Conservation (phyloP, 2,797 vertebrate genomes). For the Schizopygopsis malacanthus region DNA sequence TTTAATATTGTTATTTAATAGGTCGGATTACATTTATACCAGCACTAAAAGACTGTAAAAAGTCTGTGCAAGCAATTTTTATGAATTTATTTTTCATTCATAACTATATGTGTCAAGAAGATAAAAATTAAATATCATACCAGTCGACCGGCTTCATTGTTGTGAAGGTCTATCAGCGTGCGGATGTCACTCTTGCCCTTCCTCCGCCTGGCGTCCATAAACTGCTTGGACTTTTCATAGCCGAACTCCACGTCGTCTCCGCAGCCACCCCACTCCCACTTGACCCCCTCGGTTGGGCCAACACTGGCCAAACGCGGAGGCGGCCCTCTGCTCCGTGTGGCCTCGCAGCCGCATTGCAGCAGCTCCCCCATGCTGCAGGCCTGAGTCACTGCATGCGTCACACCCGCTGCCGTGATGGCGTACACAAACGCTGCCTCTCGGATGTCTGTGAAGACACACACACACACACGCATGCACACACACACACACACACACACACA, state of each 20-base stretch:
- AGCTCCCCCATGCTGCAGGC: constrained; percentile 99
- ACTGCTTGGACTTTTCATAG: constrained; percentile 96
- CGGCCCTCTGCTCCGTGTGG: constrained; percentile 85
- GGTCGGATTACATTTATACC: background rate
- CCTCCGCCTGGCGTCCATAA: constrained; percentile 95
- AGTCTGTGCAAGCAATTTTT: background rate
- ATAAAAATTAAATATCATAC: constrained; percentile 72
- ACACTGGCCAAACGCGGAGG: constrained; percentile 77
- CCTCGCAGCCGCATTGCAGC: constrained; percentile 94
- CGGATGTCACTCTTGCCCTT: constrained; percentile 95
- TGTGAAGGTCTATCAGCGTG: constrained; percentile 93
- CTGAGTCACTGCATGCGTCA: constrained; percentile 95
- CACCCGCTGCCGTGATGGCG: constrained; percentile 92
- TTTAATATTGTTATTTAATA: background rate
- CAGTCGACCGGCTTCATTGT: constrained; percentile 96
- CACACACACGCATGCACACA: constrained; percentile 9
- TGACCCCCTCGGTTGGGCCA: constrained; percentile 80
- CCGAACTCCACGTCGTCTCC: constrained; percentile 97
- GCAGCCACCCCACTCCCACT: constrained; percentile 98
- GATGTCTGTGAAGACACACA: constrained; percentile 82
- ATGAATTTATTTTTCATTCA: background rate
- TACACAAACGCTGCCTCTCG: constrained; percentile 98
- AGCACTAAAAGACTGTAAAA: background rate
- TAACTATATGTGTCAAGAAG: background rate
- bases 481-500: background rate